phyloP scores from a whole-genome alignment of 2,113 vertebrate genomes.

The Pteropus alecto region DNA sequence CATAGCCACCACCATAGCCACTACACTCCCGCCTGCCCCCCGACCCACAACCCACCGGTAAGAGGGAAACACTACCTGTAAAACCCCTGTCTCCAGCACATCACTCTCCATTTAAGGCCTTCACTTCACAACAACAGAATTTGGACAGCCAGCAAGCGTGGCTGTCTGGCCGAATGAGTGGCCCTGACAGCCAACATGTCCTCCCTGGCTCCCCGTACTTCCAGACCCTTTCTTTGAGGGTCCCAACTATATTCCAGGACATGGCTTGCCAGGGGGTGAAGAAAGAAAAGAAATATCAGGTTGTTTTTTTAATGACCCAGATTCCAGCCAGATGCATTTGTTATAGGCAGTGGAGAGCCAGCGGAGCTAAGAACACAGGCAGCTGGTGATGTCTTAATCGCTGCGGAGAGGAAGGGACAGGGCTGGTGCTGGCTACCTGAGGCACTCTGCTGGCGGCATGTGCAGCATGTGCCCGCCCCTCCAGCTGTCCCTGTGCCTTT shows the following conservation, averaged over 20 bases:
- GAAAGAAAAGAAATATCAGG: constrained; percentile 27
- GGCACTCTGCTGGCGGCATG: background rate
- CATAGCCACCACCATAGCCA: background rate
- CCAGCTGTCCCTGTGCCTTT: background rate
- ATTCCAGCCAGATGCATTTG: constrained; percentile 67
- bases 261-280: background rate
- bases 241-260: background rate
- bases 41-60: rapidly evolving
- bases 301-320: constrained; percentile 66
- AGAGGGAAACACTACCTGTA: background rate
- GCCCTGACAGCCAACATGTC: background rate
- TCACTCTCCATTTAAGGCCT: background rate
- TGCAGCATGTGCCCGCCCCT: background rate
- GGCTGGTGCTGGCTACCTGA: background rate
- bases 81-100: background rate
- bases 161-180: background rate
- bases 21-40: rapidly evolving
- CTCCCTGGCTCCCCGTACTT: background rate
- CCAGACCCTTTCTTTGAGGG: background rate
- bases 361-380: background rate
- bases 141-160: background rate
- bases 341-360: constrained; percentile 24
- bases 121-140: background rate
- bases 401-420: background rate
- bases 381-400: constrained; percentile 60